Evolutionary conservation across 2,888 invertebrate genomes (phyloP), one percentile per base, ranked within the genome.

Genomic region (Lutraria lutraria): DNA sequence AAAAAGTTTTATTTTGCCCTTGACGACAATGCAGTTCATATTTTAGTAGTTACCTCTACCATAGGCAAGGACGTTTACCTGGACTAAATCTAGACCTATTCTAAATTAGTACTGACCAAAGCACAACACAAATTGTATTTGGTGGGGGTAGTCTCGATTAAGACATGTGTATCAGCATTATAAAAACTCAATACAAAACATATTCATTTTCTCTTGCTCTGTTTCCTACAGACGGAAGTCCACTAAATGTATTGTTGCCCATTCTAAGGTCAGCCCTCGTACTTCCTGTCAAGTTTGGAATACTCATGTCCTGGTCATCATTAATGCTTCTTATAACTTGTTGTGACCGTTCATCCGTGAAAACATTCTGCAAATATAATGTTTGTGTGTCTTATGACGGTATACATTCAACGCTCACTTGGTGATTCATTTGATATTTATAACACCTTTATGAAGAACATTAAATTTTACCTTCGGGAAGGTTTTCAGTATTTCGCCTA

Each of bases 161-260:
- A 43, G 43, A 43, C 8, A 43, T 43, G 8, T 43, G 43, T 43
- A 60, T 60, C 19, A 15, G 60, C n/a, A n/a, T n/a, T 60, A 60
- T 4, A 21, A n/a, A 25, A n/a, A 8, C 2, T 68, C 63, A 68
- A 68, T 68, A 68, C n/a, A 68, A 68, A 25, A 68, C 25, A 68
- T 68, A 68, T 68, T 68, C 63, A 68, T 68, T 68, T 68, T 25
- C 63, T 25, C n/a, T 68, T 68, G 63, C 25, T 12, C 63, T n/a
- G 25, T 25, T 25, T 6, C 63, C 25, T 12, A 68, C 2, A n/a
- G 63, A 68, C 13, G 25, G 12, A 10, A 25, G 15, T 13, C 19
- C 76, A 31, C 19, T 12, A 13, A 16, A 10, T 15, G 16, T 34
- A 34, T 8, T 16, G 31, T 31, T 34, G 34, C 31, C 31, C 76